Percentiles rank a stretch among this genome's conserved stretches.
Evolutionary conservation across 2,797 vertebrate species (phyloP).

Genomic region (Enteromius paludinosus): DNA sequence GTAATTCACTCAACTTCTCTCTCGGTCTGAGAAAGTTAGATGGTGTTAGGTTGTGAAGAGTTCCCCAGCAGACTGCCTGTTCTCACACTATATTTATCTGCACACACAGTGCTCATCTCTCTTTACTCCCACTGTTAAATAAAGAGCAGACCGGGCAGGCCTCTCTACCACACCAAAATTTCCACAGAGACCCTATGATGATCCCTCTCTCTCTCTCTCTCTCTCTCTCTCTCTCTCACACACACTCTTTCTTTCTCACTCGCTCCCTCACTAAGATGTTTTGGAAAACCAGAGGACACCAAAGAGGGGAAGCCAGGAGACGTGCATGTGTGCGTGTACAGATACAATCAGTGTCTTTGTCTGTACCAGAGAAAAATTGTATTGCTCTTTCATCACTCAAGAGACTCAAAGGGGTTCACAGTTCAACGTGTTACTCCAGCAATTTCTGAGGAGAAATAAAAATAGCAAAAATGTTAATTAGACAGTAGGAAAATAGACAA

Average conservation of each 20-base stretch:
- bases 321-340: constrained; percentile 1
- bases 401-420: neutral
- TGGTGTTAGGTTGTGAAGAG: constrained; percentile 26
- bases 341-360: neutral
- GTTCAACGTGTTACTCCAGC: neutral
- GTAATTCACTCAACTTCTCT: constrained; percentile 24
- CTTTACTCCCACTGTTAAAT: constrained; percentile 62
- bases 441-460: neutral
- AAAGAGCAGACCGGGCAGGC: constrained; percentile 48
- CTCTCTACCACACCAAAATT: constrained; percentile 36
- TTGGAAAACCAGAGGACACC: constrained; percentile 41
- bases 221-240: neutral
- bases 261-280: constrained; percentile 18
- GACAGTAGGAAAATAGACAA: neutral
- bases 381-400: neutral
- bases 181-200: constrained; percentile 43
- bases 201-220: constrained; percentile 16
- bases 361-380: neutral
- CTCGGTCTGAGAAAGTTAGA: constrained; percentile 23
- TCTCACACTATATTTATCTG: constrained; percentile 59
- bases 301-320: constrained; percentile 2
- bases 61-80: constrained; percentile 48
- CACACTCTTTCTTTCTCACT: neutral
- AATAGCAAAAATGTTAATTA: neutral
- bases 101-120: constrained; percentile 53